Conservation (phyloP, 2,888 invertebrate genomes). For the Phyllotreta striolata region DNA sequence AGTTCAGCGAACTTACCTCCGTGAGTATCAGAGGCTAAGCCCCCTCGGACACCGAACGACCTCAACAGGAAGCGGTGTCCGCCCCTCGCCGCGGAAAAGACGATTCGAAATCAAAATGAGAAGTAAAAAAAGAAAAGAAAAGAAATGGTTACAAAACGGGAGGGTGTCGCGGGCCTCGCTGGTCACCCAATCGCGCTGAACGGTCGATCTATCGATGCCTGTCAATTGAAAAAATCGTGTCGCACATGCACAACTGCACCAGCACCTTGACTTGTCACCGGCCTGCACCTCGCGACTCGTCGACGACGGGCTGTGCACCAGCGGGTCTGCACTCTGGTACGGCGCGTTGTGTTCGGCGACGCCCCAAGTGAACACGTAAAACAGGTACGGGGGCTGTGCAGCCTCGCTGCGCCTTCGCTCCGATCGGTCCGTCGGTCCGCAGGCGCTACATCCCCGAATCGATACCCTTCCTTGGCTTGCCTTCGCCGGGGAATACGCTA, state of each 20-base stretch:
- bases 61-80: slow-evolving; percentile 25
- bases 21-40: slow-evolving; percentile 29
- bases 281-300: slow-evolving; percentile 35
- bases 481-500: slow-evolving; percentile 29
- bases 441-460: slow-evolving; percentile 26
- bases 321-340: slow-evolving; percentile 33
- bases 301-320: slow-evolving; percentile 35
- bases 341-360: slow-evolving; percentile 35
- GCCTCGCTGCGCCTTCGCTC: slow-evolving; percentile 29
- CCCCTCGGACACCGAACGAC: slow-evolving; percentile 25
- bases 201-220: slow-evolving; percentile 23
- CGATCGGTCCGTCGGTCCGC: slow-evolving; percentile 24
- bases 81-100: slow-evolving; percentile 25
- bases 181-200: too few relatives aligned
- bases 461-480: slow-evolving; percentile 11
- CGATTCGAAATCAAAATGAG: slow-evolving; percentile 19
- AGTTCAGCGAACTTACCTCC: slow-evolving; percentile 17
- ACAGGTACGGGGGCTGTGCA: slow-evolving; percentile 36
- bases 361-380: slow-evolving; percentile 38
- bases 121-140: too few relatives aligned
- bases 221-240: slow-evolving; percentile 27
- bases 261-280: slow-evolving; percentile 35
- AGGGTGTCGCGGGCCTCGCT: slow-evolving; percentile 11
- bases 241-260: slow-evolving; percentile 37
- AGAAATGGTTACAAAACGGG: neutral